Conservation (phyloP, 2,888 invertebrate species). For the Meteorus cinctellus region DNA sequence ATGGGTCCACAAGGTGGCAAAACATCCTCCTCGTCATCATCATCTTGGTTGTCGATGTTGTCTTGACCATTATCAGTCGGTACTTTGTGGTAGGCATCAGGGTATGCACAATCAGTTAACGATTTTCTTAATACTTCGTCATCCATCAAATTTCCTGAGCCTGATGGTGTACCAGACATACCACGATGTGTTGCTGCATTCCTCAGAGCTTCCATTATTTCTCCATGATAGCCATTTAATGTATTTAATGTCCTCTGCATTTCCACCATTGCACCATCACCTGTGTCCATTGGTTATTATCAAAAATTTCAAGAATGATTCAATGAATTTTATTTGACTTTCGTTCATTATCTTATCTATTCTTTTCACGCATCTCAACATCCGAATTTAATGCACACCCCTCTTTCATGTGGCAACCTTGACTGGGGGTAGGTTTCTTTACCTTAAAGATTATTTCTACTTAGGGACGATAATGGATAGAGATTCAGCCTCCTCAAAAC, state of each 20-base stretch:
- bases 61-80: constrained; percentile 75
- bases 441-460: no score
- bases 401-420: no score
- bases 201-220: constrained; percentile 91
- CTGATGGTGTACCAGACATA: constrained; percentile 78
- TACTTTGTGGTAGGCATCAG: constrained; percentile 78
- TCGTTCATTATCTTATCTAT: not conserved
- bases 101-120: constrained; percentile 79
- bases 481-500: no score
- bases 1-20: constrained; percentile 88
- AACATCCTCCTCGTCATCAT: constrained; percentile 84
- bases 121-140: constrained; percentile 83
- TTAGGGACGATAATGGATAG: no score
- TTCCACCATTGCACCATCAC: constrained; percentile 80
- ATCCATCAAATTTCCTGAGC: constrained; percentile 79
- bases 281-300: constrained; percentile 63
- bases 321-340: not conserved
- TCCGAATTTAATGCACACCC: no score
- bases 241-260: constrained; percentile 92
- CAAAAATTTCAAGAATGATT: constrained; percentile 8
- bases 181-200: constrained; percentile 85
- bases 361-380: not conserved
- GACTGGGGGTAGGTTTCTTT: no score
- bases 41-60: constrained; percentile 73
- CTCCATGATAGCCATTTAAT: constrained; percentile 93